A percentile compares a stretch with the other conserved stretches of the same genome.
phyloP scores from a whole-genome alignment of 2,797 vertebrate species.

The Neosilurus mollespiculum region DNA sequence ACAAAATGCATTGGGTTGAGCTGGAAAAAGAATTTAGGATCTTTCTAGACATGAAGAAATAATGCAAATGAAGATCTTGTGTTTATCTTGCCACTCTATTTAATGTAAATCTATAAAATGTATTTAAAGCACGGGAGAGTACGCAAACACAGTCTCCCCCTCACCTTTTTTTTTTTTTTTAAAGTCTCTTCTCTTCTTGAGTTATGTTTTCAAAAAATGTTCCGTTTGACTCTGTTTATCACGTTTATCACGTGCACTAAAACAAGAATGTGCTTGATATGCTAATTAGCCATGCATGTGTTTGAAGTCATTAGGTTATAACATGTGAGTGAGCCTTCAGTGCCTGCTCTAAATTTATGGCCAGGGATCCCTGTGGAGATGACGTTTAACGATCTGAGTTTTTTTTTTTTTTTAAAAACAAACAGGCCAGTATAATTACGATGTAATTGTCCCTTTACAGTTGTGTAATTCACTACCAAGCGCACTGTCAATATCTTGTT shows the following conservation, averaged over 20 bases:
- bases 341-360: conserved; percentile 66
- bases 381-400: conserved; percentile 60
- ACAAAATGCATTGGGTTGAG: neutral
- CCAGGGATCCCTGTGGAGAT: conserved; percentile 64
- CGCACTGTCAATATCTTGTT: conserved; percentile 76
- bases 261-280: conserved; percentile 54
- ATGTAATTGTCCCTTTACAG: conserved; percentile 78
- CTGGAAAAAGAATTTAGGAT: neutral
- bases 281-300: conserved; percentile 51
- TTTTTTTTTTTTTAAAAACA: conserved; percentile 57
- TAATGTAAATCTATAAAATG: neutral
- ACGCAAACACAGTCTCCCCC: neutral
- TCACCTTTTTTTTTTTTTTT: neutral
- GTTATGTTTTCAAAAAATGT: neutral
- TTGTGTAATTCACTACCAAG: conserved; percentile 76
- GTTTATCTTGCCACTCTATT: neutral
- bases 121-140: neutral
- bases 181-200: neutral
- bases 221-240: conserved; percentile 38
- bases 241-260: conserved; percentile 39
- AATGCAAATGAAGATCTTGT: neutral
- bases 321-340: conserved; percentile 36
- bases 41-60: neutral
- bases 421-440: conserved; percentile 73
- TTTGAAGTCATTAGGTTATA: conserved; percentile 47